Base-by-base conservation (phyloP, 2,888 invertebrate species). In the Chrysolina haemoptera region DNA sequence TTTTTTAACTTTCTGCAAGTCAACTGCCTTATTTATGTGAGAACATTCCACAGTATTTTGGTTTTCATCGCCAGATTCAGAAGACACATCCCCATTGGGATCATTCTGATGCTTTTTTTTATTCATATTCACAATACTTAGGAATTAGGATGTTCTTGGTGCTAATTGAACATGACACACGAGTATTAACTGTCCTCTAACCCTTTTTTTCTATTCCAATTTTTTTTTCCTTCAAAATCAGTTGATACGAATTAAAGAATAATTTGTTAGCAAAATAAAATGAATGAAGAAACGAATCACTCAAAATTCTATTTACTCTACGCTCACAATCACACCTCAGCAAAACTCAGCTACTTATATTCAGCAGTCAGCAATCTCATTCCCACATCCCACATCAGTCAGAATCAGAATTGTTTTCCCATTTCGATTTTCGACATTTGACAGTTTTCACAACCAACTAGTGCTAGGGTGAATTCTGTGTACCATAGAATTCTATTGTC, bases 61-160 rank as follows among this genome's bases (percentile, higher is more conserved):
- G 78, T 86, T 86, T 86, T 94, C 94, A 78, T 93, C 93, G 79
- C 92, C 92, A 18, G 94, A 93, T 83, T 94, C 94, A 0, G 93
- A 93, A 5, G 94, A 93, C 78, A 91, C 92, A 79, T 92, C 92
- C 80, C 90, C 91, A 63, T 89, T 89, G 46, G 91, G 92, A 82
- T 93, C 93, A 79, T 90, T 90, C 86, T 94, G 93, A 87, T 93
- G 91, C 89, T 93, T 91, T 90, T 93, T 94, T 89, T 93, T 94
- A 73, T 91, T 93, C 94, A 94, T 94, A 86, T 48, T 70, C 46
- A 50, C 40, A 67, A 65, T 22, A 62, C 20, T 43, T 55, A n/a
- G n/a, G n/a, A n/a, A n/a, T 74, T 53, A 35, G 27, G 50, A 27
- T 65, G 67, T 64, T 72, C 62, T 73, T 71, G 59, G 55, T 74